Base-by-base conservation (phyloP, 1,140 invertebrate genomes). In the Araneus ventricosus region DNA sequence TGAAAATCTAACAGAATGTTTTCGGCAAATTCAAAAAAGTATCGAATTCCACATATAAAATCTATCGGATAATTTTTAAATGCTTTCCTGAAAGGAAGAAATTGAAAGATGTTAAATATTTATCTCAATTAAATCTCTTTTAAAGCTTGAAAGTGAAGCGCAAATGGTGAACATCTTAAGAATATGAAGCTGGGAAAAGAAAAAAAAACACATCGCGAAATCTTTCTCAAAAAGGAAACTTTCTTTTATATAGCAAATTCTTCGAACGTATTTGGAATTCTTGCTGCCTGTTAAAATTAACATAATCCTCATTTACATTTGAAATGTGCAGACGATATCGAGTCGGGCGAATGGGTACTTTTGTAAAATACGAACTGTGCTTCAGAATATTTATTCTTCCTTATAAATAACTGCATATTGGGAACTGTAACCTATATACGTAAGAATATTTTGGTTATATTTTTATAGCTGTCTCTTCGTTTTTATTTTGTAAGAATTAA, bases 241-340 rank as follows among this genome's bases (percentile, higher is more conserved):
- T 75, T 75, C 67, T 30, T 30, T 75, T 30, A 45, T 75, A 30
- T 30, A 30, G 2, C 30, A 34, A 75, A 30, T 75, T 75, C 67
- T 4, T 34, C 30, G 27, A 30, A 34, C 67, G 67, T 30, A 17
- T 34, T 17, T 34, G 67, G 27, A 75, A 75, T 75, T 20, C 67
- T 34, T 4, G 27, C 27, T 34, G 67, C 30, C 27, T 34, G 30
- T 30, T 30, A 30, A 75, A 75, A 75, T 75, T 75, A 75, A 10
- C 67, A 75, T 75, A 75, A 75, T 75, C 67, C 30, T 75, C 67
- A 75, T 37, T 75, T 75, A 34, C 67, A 75, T 75, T 75, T 30
- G 27, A 30, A 75, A 75, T 30, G 67, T 14, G 27, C 27, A 75
- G 67, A 34, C 17, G 67, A 30, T 75, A 30, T 75, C 17, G 27